phyloP scores from a whole-genome alignment of 1,140 invertebrate genomes.

The Agraylea sexmaculata region DNA sequence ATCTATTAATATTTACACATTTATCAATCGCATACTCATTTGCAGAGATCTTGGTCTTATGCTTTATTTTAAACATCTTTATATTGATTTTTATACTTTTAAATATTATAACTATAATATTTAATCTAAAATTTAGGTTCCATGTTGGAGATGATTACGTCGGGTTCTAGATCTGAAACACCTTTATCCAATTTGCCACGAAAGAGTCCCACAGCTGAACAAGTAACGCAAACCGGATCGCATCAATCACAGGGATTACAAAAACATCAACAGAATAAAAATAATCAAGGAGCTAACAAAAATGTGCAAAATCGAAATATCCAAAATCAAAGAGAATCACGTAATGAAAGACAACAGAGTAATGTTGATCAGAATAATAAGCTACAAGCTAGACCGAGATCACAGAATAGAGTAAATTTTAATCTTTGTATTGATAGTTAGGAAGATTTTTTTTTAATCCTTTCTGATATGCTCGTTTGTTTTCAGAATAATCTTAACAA shows the following conservation, averaged over 20 bases:
- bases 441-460: constrained; percentile 6
- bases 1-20: no score
- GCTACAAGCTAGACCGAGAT: constrained; percentile 14
- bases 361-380: constrained; percentile 10
- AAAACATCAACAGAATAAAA: constrained; percentile 11
- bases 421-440: no score
- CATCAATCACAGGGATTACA: constrained; percentile 21
- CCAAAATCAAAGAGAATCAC: constrained; percentile 5
- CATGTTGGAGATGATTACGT: constrained; percentile 66
- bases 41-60: no score
- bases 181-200: constrained; percentile 43
- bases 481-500: constrained; percentile 27
- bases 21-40: no score
- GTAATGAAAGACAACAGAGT: constrained; percentile 9
- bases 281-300: no score
- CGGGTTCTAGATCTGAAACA: constrained; percentile 64
- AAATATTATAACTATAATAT: constrained; percentile 1
- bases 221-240: constrained; percentile 56
- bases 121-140: constrained; percentile 32
- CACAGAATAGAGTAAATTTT: no score
- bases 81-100: constrained; percentile 7
- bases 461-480: neutral
- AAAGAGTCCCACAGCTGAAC: constrained; percentile 73
- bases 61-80: no score
- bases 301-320: no score